phyloP scores from a whole-genome alignment of 2,888 invertebrate species.

The Danaus chrysippus region DNA sequence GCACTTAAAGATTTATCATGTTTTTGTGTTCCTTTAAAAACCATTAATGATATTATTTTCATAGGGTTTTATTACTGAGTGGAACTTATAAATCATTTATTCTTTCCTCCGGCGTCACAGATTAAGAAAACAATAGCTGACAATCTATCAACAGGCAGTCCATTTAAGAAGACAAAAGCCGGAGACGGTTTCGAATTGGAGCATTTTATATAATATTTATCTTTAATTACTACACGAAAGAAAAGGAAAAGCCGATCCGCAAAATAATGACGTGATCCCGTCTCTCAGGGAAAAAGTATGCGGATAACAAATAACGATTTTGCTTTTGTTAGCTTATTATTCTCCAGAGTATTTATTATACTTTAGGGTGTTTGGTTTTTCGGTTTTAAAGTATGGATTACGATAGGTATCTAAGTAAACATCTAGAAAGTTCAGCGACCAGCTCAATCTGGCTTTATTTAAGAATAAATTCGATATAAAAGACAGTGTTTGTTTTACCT shows the following conservation, averaged over 20 bases:
- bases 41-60: constrained; percentile 26
- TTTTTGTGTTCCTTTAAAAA: constrained; percentile 13
- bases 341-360: constrained; percentile 71
- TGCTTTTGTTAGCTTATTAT: constrained; percentile 77
- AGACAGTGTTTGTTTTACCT: constrained; percentile 27
- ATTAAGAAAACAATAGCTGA: constrained; percentile 74
- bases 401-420: constrained; percentile 31
- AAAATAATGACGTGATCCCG: constrained; percentile 70
- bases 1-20: neutral
- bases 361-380: constrained; percentile 43
- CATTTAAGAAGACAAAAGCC: constrained; percentile 67
- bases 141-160: constrained; percentile 68
- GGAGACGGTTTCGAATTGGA: constrained; percentile 61
- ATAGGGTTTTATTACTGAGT: constrained; percentile 29
- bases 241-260: constrained; percentile 48
- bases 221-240: constrained; percentile 74
- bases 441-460: constrained; percentile 27
- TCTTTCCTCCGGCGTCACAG: constrained; percentile 55
- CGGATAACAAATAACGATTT: constrained; percentile 73
- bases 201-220: constrained; percentile 77
- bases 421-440: constrained; percentile 28
- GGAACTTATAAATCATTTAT: constrained; percentile 72
- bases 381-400: constrained; percentile 35
- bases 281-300: constrained; percentile 57
- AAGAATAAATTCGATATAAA: constrained; percentile 26